Percentiles rank a stretch among this genome's conserved stretches.
Evolutionary conservation across 2,797 vertebrate genomes (phyloP).

Genomic region (Leptatherina wallacei): DNA sequence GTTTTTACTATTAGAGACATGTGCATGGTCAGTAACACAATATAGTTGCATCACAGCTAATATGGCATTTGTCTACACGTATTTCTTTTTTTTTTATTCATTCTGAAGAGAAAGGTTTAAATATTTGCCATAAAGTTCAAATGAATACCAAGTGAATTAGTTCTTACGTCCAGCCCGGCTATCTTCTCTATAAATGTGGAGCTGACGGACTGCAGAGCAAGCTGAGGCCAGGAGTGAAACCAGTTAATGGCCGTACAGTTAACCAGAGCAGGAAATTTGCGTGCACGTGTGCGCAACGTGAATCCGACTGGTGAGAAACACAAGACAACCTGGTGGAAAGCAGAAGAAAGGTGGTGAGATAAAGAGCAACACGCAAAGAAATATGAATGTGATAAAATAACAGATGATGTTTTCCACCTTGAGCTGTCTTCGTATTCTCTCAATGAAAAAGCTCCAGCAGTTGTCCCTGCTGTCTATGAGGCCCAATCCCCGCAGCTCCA

Average conservation of each 20-base stretch:
- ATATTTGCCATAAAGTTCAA: neutral
- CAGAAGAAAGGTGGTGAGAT: neutral
- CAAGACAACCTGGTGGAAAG: slow-evolving; percentile 77
- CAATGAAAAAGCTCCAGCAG: slow-evolving; percentile 85
- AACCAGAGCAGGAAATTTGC: slow-evolving; percentile 83
- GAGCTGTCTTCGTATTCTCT: slow-evolving; percentile 77
- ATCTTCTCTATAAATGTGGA: slow-evolving; percentile 83
- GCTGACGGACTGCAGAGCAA: slow-evolving; percentile 81
- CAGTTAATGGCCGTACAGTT: slow-evolving; percentile 79
- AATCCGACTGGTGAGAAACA: slow-evolving; percentile 86
- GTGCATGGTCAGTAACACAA: neutral
- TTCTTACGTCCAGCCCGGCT: slow-evolving; percentile 76
- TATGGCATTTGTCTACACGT: neutral
- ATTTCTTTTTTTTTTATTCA: neutral
- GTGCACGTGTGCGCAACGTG: slow-evolving; percentile 77
- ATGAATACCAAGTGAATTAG: neutral
- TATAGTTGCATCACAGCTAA: neutral
- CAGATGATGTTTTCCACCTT: slow-evolving; percentile 58
- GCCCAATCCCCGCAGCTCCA: slow-evolving; percentile 81
- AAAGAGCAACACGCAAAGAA: neutral
- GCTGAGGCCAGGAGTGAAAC: slow-evolving; percentile 79
- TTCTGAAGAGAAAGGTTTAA: neutral
- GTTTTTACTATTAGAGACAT: neutral
- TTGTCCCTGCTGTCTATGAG: slow-evolving; percentile 84
- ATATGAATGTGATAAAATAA: neutral